phyloP scores from a whole-genome alignment of 2,888 invertebrate species.

The Tipula helvola region DNA sequence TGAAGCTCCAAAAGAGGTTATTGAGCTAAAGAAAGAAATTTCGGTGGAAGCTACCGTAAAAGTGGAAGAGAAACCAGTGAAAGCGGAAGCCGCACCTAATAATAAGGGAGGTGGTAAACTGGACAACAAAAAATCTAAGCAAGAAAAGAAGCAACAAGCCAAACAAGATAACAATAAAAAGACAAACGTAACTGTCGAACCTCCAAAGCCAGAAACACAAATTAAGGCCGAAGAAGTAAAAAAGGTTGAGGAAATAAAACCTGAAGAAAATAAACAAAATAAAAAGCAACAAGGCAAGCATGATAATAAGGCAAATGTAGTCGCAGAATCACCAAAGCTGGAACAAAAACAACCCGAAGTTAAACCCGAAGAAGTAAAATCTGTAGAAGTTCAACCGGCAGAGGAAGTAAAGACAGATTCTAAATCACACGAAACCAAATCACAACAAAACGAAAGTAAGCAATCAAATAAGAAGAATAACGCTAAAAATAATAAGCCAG shows the following conservation, averaged over 20 bases:
- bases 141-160: background rate
- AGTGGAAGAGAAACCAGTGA: background rate
- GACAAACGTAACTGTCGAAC: background rate
- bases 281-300: background rate
- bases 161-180: background rate
- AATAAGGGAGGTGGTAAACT: background rate
- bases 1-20: background rate
- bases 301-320: background rate
- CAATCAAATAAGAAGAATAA: conserved; percentile 6
- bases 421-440: background rate
- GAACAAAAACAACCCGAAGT: background rate
- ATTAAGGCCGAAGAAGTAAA: background rate
- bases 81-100: background rate
- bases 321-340: background rate
- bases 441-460: background rate
- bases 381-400: background rate
- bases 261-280: background rate
- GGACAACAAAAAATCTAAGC: background rate
- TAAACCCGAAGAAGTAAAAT: background rate
- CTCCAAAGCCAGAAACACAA: background rate
- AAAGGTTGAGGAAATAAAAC: background rate
- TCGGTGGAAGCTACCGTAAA: background rate
- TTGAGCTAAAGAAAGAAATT: background rate
- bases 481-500: background rate
- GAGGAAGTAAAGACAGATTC: background rate